Evolutionary conservation across 2,113 vertebrate genomes (phyloP).

Genomic region (Nematolebias whitei): DNA sequence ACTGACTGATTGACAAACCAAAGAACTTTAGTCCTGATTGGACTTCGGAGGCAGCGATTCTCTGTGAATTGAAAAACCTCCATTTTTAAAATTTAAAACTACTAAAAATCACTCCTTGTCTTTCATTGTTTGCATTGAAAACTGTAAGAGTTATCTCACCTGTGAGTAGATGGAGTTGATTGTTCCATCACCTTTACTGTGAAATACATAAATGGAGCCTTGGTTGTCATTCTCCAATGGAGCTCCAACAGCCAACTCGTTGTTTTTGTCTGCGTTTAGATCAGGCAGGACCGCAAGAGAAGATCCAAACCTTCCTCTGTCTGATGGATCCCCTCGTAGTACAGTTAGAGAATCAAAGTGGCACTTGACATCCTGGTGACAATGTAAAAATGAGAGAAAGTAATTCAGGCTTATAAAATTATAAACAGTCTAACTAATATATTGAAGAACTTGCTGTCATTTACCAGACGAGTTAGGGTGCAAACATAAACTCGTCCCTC

Average conservation of each 20-base stretch:
- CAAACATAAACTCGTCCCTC: slow-evolving; percentile 85
- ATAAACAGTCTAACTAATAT: not conserved
- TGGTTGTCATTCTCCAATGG: slow-evolving; percentile 75
- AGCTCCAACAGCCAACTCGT: slow-evolving; percentile 78
- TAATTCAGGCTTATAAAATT: not conserved
- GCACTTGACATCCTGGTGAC: slow-evolving; percentile 40
- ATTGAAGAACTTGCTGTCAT: not conserved
- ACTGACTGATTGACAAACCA: slow-evolving; percentile 73
- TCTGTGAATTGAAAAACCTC: slow-evolving; percentile 57
- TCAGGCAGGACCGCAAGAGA: slow-evolving; percentile 75
- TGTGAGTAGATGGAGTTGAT: slow-evolving; percentile 67
- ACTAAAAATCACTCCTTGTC: not conserved
- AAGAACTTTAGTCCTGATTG: slow-evolving; percentile 64
- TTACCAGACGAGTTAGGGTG: slow-evolving; percentile 52
- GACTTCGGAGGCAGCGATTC: slow-evolving; percentile 69
- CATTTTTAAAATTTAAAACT: not conserved
- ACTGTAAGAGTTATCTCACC: slow-evolving; percentile 60
- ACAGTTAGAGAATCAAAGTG: slow-evolving; percentile 16
- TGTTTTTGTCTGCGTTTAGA: slow-evolving; percentile 66
- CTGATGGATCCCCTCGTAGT: slow-evolving; percentile 60
- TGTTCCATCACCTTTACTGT: slow-evolving; percentile 27
- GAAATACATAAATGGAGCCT: slow-evolving; percentile 80
- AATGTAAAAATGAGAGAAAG: not conserved
- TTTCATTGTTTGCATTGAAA: not conserved
- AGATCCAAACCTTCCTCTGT: slow-evolving; percentile 73